Evolutionary conservation across 2,797 vertebrate genomes (phyloP), one percentile per base, ranked within the genome.

Genomic region (Clarias fuscus): DNA sequence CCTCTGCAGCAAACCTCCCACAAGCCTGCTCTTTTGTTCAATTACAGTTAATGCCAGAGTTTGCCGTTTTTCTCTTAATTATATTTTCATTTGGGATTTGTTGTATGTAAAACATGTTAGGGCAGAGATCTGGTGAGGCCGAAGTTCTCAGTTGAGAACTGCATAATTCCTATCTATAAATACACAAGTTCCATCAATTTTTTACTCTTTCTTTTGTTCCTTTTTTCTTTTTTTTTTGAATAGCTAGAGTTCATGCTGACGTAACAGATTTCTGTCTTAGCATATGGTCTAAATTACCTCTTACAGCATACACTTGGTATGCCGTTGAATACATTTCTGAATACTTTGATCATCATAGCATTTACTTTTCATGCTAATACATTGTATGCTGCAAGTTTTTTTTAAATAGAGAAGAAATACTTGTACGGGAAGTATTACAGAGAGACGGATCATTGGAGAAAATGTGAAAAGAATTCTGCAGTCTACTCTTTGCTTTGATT

Each of bases 11-110:
- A 96, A 68, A 95, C 96, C 96, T 98, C 98, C 97, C 97, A 96
- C 96, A 96, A 96, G 97, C 95, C 96, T 92, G 90, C 96, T 97
- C 97, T 99, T 99, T 98, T 99, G 97, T 99, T 99, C 98, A 99
- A 98, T 99, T 99, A 99, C 97, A 98, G 96, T 97, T 98, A 98
- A 98, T 97, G 96, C 96, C 96, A 97, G 97, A 97, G 97, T 98
- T 99, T 98, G 95, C 97, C 96, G 95, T 96, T 96, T 96, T 96
- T 96, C 96, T 96, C 94, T 91, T 98, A 98, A 98, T 99, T 98
- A 98, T 98, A 97, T 98, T 97, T 99, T 97, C 96, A 97, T 97
- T 96, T 97, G 96, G 96, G 97, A 97, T 98, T 98, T 98, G 96
- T 97, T 95, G 95, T 95, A 94, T 93, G 93, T 94, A 96, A 96